phyloP scores from a whole-genome alignment of 53 echinoderm and acorn worm species.

The Zoroaster sp. region DNA sequence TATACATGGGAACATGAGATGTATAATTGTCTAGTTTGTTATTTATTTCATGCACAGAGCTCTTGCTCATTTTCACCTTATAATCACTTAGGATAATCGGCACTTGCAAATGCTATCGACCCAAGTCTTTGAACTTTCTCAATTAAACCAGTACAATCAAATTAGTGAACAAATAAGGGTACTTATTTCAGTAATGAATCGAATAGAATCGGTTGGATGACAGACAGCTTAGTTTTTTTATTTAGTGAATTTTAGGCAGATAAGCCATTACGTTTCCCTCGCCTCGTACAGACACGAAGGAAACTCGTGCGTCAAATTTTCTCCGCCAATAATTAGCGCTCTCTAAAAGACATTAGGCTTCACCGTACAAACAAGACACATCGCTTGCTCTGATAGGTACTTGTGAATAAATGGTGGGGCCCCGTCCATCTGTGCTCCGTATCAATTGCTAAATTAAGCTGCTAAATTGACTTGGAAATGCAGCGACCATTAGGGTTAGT shows the following conservation, averaged over 20 bases:
- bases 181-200: slow-evolving; percentile 22
- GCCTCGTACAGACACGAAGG: background rate
- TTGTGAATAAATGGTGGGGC: slow-evolving; percentile 54
- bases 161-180: slow-evolving; percentile 18
- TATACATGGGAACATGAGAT: too few relatives aligned
- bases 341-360: slow-evolving; percentile 59
- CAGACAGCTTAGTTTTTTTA: slow-evolving; percentile 3
- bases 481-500: slow-evolving; percentile 57
- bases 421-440: slow-evolving; percentile 47
- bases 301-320: slow-evolving; percentile 51
- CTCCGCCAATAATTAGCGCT: slow-evolving; percentile 52
- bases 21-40: too few relatives aligned
- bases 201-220: background rate
- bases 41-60: background rate
- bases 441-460: slow-evolving; percentile 59
- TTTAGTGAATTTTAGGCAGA: background rate
- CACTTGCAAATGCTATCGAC: background rate
- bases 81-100: background rate
- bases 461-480: slow-evolving; percentile 62
- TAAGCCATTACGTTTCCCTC: slow-evolving; percentile 6
- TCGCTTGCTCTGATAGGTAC: slow-evolving; percentile 20
- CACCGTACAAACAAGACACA: slow-evolving; percentile 42
- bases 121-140: slow-evolving; percentile 49
- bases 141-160: slow-evolving; percentile 42
- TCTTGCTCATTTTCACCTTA: background rate